Base-by-base conservation (phyloP, 2,113 vertebrate species). In the Psilopogon haemacephalus region DNA sequence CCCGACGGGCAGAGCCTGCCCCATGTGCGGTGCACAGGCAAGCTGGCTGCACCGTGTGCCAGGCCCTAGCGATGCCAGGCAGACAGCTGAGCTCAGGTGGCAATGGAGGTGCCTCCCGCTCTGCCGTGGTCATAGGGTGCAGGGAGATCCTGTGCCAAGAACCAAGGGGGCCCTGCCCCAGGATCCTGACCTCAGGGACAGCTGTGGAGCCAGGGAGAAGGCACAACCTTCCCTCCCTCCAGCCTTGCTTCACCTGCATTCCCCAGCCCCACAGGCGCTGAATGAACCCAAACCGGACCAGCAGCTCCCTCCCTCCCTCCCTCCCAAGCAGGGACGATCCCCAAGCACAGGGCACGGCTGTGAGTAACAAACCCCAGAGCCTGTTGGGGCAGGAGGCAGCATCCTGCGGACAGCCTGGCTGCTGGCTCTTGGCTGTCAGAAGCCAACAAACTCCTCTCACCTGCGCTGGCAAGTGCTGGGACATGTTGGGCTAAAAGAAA, bases 281-380 rank as follows among this genome's bases (percentile, higher is more conserved):
- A 42, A n/a, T 6, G 3, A 94, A 85, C 48, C 79, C 88, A 88
- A 91, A 91, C 88, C 44, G 16, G 95, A 91, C 86, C 2, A 20
- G 84, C 95, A 42, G 90, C 95, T 93, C 85, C 28, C 54, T 54
- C 8, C 74, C 95, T 93, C 85, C 28, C 54, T 54, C 8, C 74
- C 71, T 64, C 62, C 71, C 33, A 69, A 88, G 79, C 68, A 54
- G 75, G 33, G 84, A 54, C 0, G 1, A 84, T 91, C 68, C 12
- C 58, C 3, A 5, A 62, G 70, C 11, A 2, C 50, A 35, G 68
- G 76, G 93, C 88, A 90, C 0, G 14, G 83, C 80, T 18, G 3
- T 90, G 91, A 94, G 93, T 92, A 94, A 88, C 69, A 68, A 84
- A 86, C 69, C 80, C 76, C 81, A 78, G 42, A 82, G 91, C 94